Base-by-base conservation (phyloP, 2,888 invertebrate species). In the Odontocolon sp. region DNA sequence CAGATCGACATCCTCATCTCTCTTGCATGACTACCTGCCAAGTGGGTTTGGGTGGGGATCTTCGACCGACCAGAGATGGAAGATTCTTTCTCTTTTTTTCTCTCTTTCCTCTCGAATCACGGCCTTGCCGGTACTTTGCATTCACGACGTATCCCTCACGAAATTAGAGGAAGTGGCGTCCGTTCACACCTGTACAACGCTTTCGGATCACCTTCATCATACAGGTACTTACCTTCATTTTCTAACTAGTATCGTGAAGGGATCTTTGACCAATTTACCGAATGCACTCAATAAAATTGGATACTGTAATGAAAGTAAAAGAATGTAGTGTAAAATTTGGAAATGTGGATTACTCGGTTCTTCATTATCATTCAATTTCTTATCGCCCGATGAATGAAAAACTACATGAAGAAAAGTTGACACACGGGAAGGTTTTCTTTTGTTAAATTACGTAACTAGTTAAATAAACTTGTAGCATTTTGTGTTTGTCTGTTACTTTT, bases 1-100 rank as follows among this genome's bases (percentile, higher is more conserved):
- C 72, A 33, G 33, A 64, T 57, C 68, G 59, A 18, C 75, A 63
- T 73, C 56, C 71, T 79, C 69, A 38, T 68, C 76, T 82, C 79
- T 56, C 76, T 79, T 64, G 64, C 72, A 74, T 75, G 80, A 85
- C 86, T 87, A 87, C 87, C 89, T 87, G 86, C 81, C 84, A 78
- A 75, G 66, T 72, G 68, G 68, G 16, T 66, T 52, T 54, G 52
- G 70, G 64, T 8, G 68, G 38, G 42, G 56, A 36, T 59, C 67
- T 56, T 52, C 59, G 38, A 14, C 56, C 21, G 31, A 40, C 38
- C 36, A 6, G 40, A 56, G 31, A 69, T 16, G 61, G 31, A 4
- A 18, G 28, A 14, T 1, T 52, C 63, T 54, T 33, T 23, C 70
- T 40, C 31, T 36, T 23, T 26, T 21, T n/a, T 50, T 36, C 23